Percentiles rank a stretch among this genome's conserved stretches.
Evolutionary conservation across 2,888 invertebrate species (phyloP).

Genomic region (Ophion costatus): DNA sequence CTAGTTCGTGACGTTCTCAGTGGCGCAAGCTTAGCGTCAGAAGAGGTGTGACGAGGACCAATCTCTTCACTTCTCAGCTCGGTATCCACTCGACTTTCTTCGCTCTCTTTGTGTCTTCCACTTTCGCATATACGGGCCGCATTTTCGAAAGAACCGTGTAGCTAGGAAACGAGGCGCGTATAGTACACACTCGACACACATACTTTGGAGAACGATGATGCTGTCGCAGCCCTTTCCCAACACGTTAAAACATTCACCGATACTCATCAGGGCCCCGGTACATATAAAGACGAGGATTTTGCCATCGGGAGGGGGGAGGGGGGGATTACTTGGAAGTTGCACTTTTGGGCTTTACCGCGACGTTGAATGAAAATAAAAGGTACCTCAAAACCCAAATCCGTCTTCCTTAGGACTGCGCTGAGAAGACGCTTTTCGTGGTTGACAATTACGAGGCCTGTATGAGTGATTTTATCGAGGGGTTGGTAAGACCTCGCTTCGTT

Average conservation of each 20-base stretch:
- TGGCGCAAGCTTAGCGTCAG: slow-evolving; percentile 58
- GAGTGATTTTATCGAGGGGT: no score
- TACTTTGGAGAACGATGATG: slow-evolving; percentile 44
- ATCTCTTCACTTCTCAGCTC: slow-evolving; percentile 61
- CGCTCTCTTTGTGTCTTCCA: slow-evolving; percentile 8
- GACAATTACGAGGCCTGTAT: not conserved
- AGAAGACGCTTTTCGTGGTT: not conserved
- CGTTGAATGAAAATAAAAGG: slow-evolving; percentile 12
- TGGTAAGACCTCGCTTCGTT: no score
- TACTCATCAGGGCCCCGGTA: slow-evolving; percentile 23
- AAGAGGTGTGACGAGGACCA: slow-evolving; percentile 58
- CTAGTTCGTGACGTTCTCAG: slow-evolving; percentile 56
- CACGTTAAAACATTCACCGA: slow-evolving; percentile 63
- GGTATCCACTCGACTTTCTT: slow-evolving; percentile 66
- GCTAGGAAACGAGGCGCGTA: slow-evolving; percentile 54
- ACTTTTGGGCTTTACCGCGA: slow-evolving; percentile 16
- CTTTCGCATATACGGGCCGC: slow-evolving; percentile 12
- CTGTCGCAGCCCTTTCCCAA: slow-evolving; percentile 38
- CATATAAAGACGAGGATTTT: slow-evolving; percentile 6
- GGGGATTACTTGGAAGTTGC: slow-evolving; percentile 35
- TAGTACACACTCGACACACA: slow-evolving; percentile 62
- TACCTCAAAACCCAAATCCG: not conserved
- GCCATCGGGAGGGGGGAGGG: not conserved
- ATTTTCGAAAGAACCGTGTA: slow-evolving; percentile 40
- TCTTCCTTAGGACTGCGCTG: not conserved